Evolutionary conservation across 1,140 invertebrate genomes (phyloP).

Genomic region (Daktulosphaira vitifoliae): DNA sequence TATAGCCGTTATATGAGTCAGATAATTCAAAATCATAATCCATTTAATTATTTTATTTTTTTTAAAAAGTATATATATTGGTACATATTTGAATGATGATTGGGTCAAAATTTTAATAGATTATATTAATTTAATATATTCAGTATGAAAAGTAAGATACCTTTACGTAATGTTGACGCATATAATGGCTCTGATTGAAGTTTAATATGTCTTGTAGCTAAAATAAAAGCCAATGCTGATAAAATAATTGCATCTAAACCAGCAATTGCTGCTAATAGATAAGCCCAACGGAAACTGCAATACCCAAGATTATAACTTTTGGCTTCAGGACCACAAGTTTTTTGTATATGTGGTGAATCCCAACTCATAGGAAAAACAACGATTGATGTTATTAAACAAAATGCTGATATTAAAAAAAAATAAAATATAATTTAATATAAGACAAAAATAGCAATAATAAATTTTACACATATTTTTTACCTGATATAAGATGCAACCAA

Average conservation of each 20-base stretch:
- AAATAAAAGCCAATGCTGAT: conserved; percentile 82
- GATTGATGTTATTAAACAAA: conserved; percentile 73
- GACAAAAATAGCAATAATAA: background rate
- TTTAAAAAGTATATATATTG: too few relatives aligned
- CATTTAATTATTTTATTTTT: too few relatives aligned
- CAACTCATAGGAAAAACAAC: conserved; percentile 88
- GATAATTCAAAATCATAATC: too few relatives aligned
- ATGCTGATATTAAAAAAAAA: conserved; percentile 54
- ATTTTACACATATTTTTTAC: conserved; percentile 52
- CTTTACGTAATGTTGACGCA: conserved; percentile 39
- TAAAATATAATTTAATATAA: conserved; percentile 2
- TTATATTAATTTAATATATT: background rate
- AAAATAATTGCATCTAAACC: conserved; percentile 84
- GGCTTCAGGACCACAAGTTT: conserved; percentile 75
- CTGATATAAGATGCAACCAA: conserved; percentile 86
- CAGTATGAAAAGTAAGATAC: background rate
- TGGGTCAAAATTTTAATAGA: too few relatives aligned
- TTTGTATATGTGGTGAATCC: conserved; percentile 69
- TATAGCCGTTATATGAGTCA: too few relatives aligned
- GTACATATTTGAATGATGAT: too few relatives aligned
- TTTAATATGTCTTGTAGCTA: conserved; percentile 78
- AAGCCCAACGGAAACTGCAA: conserved; percentile 91
- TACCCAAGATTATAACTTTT: conserved; percentile 64
- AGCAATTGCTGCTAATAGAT: conserved; percentile 83
- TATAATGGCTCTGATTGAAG: conserved; percentile 73